Evolutionary conservation across 2,797 vertebrate species (phyloP), one percentile per base, ranked within the genome.

Genomic region (Pampus argenteus): DNA sequence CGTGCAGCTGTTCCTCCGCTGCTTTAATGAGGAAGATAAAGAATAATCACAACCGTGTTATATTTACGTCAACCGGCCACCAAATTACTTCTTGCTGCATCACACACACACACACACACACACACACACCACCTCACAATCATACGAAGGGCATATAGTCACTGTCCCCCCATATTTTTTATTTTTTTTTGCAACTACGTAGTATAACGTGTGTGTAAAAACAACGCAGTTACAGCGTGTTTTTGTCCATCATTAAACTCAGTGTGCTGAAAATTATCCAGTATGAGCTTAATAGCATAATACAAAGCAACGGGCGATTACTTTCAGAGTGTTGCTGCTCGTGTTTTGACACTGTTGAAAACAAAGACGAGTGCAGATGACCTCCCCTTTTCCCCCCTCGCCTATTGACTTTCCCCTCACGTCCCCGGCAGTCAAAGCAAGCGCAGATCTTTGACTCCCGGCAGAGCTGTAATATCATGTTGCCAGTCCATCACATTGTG

Each of bases 21-120:
- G 89, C 87, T 94, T 90, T 96, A 95, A 95, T 95, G 93, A 95
- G 88, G 79, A 92, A 93, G 95, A 92, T 95, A 92, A 93, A 94
- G 92, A 90, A 93, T 91, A 93, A 94, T 94, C 90, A 93, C 91
- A 79, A 81, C 38, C 69, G 20, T 71, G 86, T 86, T 89, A 88
- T 89, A 91, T 91, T 93, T 92, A 91, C 89, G 87, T 89, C 85
- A 74, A 81, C 66, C 60, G 60, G 78, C 76, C 88, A 81, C 76
- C 79, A 88, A 90, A 92, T 90, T 72, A 83, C 82, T 85, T 86
- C 78, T 62, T 7, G 10, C 71, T 42, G 71, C 80, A 50, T 64
- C 61, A 60, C 71, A 25, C 66, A 63, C 74, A 74, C 36, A 61
- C 26, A 58, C 42, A 52, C 20, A 23, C 42, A 58, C 50, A 49